phyloP scores from a whole-genome alignment of 2,888 invertebrate genomes.

The Chrysina gloriosa region DNA sequence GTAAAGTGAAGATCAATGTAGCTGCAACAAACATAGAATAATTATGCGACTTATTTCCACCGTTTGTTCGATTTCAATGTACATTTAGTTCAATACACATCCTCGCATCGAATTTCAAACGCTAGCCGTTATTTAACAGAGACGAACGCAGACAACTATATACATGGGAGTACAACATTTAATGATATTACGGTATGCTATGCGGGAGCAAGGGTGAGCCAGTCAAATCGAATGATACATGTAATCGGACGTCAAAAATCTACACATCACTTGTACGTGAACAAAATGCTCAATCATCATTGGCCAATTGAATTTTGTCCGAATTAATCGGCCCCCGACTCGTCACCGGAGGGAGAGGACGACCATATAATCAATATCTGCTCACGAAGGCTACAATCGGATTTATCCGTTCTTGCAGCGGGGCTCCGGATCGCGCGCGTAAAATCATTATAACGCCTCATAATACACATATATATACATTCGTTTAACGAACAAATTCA shows the following conservation, averaged over 20 bases:
- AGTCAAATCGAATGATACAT: conserved; percentile 3
- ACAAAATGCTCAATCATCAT: conserved; percentile 28
- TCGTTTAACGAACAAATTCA: background rate
- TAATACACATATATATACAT: background rate
- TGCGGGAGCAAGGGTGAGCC: conserved; percentile 1
- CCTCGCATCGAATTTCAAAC: background rate
- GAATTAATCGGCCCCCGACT: conserved; percentile 6
- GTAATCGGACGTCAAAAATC: conserved; percentile 12
- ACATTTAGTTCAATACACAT: no score
- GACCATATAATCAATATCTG: conserved; percentile 20
- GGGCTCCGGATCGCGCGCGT: background rate
- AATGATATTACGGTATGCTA: background rate
- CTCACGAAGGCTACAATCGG: conserved; percentile 8
- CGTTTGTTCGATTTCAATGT: no score
- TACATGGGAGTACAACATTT: background rate
- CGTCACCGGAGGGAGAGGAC: background rate
- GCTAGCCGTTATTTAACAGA: background rate
- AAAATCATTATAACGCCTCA: conserved; percentile 8
- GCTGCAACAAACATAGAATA: no score
- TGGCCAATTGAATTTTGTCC: conserved; percentile 23
- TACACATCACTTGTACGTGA: conserved; percentile 8
- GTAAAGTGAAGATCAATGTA: no score
- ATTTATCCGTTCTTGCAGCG: background rate
- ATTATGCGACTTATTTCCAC: no score
- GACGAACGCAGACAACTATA: background rate